Evolutionary conservation across 1,140 invertebrate species (phyloP).

Genomic region (Elymnias hypermnestra): DNA sequence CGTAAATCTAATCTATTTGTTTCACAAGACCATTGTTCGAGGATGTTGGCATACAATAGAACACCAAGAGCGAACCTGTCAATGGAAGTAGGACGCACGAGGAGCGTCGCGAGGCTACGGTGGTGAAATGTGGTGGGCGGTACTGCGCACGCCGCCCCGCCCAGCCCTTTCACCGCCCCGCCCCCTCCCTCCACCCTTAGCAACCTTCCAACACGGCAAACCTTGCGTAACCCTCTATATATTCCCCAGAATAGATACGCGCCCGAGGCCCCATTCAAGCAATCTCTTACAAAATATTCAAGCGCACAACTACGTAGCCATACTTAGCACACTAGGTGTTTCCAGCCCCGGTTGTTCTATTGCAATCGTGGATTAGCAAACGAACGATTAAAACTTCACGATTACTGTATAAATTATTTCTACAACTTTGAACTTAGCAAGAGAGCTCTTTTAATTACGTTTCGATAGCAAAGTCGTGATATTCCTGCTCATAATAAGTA

Average conservation of each 20-base stretch:
- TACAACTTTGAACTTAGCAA: conserved; percentile 28
- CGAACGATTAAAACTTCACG: conserved; percentile 35
- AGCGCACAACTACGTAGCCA: background rate
- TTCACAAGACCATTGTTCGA: conserved; percentile 66
- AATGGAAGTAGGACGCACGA: conserved; percentile 63
- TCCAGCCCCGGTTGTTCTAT: conserved; percentile 23
- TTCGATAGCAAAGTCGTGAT: conserved; percentile 23
- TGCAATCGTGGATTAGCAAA: conserved; percentile 43
- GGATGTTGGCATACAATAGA: conserved; percentile 60
- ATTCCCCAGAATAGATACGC: conserved; percentile 45
- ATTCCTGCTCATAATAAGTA: background rate
- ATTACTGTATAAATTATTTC: conserved; percentile 37
- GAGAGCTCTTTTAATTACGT: conserved; percentile 45
- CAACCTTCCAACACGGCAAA: conserved; percentile 38
- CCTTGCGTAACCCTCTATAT: conserved; percentile 45
- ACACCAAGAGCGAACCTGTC: conserved; percentile 63
- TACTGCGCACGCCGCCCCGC: conserved; percentile 63
- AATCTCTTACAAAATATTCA: conserved; percentile 15
- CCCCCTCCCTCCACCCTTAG: conserved; percentile 54
- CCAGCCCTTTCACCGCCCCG: conserved; percentile 70
- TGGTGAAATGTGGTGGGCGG: conserved; percentile 71
- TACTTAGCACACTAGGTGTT: background rate
- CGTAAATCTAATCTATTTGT: conserved; percentile 59
- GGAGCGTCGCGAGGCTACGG: conserved; percentile 49
- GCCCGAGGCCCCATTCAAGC: conserved; percentile 41